Base-by-base conservation (phyloP, 2,113 vertebrate species). In the Myrmecobius fasciatus region DNA sequence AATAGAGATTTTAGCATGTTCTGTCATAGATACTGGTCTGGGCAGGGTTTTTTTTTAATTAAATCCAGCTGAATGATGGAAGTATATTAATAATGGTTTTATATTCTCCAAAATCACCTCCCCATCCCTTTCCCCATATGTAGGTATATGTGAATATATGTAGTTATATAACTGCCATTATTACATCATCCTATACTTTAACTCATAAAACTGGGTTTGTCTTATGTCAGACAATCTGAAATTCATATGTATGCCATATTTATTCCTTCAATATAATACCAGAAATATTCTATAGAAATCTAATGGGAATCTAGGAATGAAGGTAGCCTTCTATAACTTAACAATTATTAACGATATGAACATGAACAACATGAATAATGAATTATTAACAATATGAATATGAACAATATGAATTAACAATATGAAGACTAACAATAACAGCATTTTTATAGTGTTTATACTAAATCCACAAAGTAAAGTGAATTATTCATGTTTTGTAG, bases 1-100 rank as follows among this genome's bases (percentile, higher is more conserved):
- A 97, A 97, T 94, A 94, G 49, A 97, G 95, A 93, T 97, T 94
- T 96, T 96, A 97, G 95, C 97, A 96, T 97, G 96, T 98, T 97
- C 98, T 96, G 67, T 98, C 97, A 94, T 97, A 97, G 97, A 98
- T 96, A 97, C 93, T 1, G 1, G 95, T 96, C 98, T 97, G 98
- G 97, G 97, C 98, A 98, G 95, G 97, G 91, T 95, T 98, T 98
- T 97, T 96, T 22, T 20, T 95, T 97, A 98, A 98, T 99, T 98
- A 97, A 98, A 98, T 98, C 97, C 98, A 99, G 98, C 98, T 99
- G 98, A 98, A 96, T 96, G 93, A 97, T 96, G 98, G 92, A 97
- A 98, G 98, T 97, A 36, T 96, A 97, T 97, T 98, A 99, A 99
- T 98, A 98, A 98, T 98, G 97, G 96, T 97, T 96, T 97, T 98